Evolutionary conservation across 2,888 invertebrate genomes (phyloP).

Genomic region (Dasypogon diadema): DNA sequence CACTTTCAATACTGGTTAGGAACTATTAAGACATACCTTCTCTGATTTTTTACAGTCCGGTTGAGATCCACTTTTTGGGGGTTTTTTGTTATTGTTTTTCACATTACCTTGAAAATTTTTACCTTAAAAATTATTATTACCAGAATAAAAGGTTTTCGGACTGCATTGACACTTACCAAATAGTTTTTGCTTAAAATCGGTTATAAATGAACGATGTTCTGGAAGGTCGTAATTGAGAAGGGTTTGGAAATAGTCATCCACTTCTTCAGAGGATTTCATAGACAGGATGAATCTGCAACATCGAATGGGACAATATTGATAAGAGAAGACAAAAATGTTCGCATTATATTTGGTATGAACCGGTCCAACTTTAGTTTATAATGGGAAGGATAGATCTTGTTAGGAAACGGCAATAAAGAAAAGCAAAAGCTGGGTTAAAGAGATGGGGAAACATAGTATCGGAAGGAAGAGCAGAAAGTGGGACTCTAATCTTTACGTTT

Average conservation of each 20-base stretch:
- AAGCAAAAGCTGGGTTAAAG: too few species aligned
- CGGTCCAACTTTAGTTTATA: too few species aligned
- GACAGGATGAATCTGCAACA: conserved; percentile 82
- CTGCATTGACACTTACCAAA: conserved; percentile 66
- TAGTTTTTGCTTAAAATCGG: conserved; percentile 72
- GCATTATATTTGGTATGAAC: too few species aligned
- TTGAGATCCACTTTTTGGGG: conserved; percentile 30
- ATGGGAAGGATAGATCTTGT: too few species aligned
- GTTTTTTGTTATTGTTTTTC: conserved; percentile 40
- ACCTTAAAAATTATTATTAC: too few species aligned
- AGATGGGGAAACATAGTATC: too few species aligned
- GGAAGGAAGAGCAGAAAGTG: too few species aligned
- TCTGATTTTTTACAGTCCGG: conserved; percentile 60
- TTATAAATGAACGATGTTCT: conserved; percentile 76
- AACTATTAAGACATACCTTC: conserved; percentile 4
- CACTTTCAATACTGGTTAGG: neutral
- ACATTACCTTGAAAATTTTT: neutral
- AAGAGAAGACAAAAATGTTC: too few species aligned
- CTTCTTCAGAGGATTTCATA: conserved; percentile 78
- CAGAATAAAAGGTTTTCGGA: neutral
- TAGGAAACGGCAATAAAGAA: too few species aligned
- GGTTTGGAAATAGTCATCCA: conserved; percentile 83
- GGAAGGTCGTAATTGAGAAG: conserved; percentile 77
- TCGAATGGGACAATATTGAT: too few species aligned
- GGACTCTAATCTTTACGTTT: too few species aligned